Conservation (phyloP, 2,113 vertebrate species). For the Himantopus leucocephalus region DNA sequence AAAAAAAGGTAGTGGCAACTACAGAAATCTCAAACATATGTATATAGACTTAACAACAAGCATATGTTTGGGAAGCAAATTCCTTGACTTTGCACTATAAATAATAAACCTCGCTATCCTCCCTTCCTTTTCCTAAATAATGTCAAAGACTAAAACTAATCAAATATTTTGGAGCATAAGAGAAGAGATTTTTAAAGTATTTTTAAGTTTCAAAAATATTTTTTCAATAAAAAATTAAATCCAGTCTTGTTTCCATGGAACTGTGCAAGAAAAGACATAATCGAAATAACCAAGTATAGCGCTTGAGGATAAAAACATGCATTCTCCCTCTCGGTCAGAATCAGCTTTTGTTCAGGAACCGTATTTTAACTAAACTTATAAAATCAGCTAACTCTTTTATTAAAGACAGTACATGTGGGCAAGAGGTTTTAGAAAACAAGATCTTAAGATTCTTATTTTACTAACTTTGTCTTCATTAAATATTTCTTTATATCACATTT, state of each 20-base stretch:
- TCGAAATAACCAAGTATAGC: background rate
- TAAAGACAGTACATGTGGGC: background rate
- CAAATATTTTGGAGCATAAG: background rate
- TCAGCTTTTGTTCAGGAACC: background rate
- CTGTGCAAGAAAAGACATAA: background rate
- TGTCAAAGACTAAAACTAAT: background rate
- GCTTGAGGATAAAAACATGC: background rate
- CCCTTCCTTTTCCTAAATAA: background rate
- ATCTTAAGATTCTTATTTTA: background rate
- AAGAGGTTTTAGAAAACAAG: background rate
- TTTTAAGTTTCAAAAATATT: background rate
- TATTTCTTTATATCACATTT: background rate
- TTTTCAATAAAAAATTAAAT: background rate
- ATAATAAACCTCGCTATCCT: background rate
- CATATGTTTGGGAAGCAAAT: constrained; percentile 28
- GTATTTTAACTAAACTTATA: background rate
- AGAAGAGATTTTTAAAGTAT: background rate
- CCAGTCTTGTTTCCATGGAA: background rate
- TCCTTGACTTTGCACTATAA: background rate
- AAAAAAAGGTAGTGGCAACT: background rate
- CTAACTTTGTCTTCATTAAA: background rate
- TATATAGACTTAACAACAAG: background rate
- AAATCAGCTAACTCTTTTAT: background rate
- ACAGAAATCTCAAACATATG: constrained; percentile 35
- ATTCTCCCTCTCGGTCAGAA: background rate